These are phyloP conservation scores for Pangasius larnaudii DNA, from an alignment of 2,797 vertebrate species.

Conservation along the genomic window DNA sequence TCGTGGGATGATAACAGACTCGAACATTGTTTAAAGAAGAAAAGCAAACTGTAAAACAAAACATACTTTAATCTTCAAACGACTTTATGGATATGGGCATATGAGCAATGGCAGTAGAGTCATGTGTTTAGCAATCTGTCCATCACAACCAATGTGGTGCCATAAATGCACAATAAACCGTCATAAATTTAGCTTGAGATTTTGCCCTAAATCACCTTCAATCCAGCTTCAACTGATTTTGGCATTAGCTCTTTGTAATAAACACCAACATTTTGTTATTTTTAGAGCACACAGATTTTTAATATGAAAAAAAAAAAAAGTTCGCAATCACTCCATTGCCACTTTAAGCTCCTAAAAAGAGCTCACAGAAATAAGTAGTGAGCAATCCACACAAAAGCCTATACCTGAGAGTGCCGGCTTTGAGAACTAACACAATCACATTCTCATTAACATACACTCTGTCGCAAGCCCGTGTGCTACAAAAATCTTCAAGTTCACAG, in stretches of 20 bases:
- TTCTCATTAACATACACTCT: constrained; percentile 19
- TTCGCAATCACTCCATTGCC: not conserved
- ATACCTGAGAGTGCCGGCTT: not conserved
- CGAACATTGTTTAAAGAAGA: not conserved
- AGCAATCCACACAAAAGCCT: not conserved
- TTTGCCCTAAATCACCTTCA: not conserved
- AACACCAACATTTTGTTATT: not conserved
- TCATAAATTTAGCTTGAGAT: not conserved
- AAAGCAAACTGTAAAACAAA: not conserved
- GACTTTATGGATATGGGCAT: too few species aligned
- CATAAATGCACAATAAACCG: not conserved
- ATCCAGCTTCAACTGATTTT: not conserved
- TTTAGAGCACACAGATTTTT: not conserved
- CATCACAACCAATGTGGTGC: not conserved
- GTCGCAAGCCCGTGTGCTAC: not conserved
- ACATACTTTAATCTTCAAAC: not conserved
- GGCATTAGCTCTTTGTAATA: not conserved
- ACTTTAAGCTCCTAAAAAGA: not conserved
- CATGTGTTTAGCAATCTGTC: not conserved
- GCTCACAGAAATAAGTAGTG: not conserved
- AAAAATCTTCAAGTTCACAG: constrained; percentile 5
- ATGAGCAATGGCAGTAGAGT: not conserved
- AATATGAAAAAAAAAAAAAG: not conserved
- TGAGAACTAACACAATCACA: constrained; percentile 23
- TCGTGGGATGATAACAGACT: not conserved